Evolutionary conservation across 2,113 vertebrate genomes (phyloP).

Genomic region (Pimephales promelas): DNA sequence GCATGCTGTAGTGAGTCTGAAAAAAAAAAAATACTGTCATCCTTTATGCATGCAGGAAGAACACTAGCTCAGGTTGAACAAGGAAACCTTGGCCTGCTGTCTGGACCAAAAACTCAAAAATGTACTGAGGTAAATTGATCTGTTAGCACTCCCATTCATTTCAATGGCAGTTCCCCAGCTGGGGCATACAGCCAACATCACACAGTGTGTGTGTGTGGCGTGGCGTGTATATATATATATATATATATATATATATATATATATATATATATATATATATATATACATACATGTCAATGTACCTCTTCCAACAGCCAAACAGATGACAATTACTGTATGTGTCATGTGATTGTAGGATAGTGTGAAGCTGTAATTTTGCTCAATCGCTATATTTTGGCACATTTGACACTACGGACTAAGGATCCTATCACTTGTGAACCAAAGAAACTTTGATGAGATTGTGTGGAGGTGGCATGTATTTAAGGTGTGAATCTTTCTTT

Average conservation of each 20-base stretch:
- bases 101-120: background rate
- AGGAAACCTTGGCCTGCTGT: conserved; percentile 14
- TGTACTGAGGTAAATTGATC: background rate
- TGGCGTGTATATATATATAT: too few species aligned
- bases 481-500: background rate
- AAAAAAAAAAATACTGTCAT: conserved; percentile 37
- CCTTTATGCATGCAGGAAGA: conserved; percentile 45
- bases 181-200: too few species aligned
- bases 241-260: too few species aligned
- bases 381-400: background rate
- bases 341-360: background rate
- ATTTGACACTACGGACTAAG: background rate
- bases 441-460: background rate
- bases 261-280: too few species aligned
- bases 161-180: background rate
- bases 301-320: background rate
- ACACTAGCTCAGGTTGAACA: conserved; percentile 29
- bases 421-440: background rate
- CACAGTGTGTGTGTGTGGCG: too few species aligned
- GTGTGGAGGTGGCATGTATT: background rate
- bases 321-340: background rate
- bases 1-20: background rate
- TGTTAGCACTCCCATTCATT: background rate
- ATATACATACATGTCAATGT: too few species aligned
- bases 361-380: background rate